Evolutionary conservation across 2,888 invertebrate species (phyloP).

Genomic region (Orchesella flavescens): DNA sequence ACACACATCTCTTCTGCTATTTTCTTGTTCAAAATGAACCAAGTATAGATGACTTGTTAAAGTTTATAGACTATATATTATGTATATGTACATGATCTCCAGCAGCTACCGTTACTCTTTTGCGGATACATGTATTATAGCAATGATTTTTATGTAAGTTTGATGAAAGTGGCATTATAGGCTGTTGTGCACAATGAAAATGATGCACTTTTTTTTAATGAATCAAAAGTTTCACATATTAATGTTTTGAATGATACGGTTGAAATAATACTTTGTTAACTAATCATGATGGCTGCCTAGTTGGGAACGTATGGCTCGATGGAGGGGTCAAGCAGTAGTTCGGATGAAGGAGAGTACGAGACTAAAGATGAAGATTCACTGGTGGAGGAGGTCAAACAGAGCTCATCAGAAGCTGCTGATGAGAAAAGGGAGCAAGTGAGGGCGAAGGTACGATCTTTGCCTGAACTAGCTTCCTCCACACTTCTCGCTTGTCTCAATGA

Average conservation of each 20-base stretch:
- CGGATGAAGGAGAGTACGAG: slow-evolving; percentile 72
- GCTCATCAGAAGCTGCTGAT: slow-evolving; percentile 62
- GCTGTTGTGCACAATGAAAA: too few species aligned
- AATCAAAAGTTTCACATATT: too few species aligned
- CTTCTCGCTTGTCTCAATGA: slow-evolving; percentile 69
- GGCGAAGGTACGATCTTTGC: slow-evolving; percentile 72
- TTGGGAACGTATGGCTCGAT: slow-evolving; percentile 70
- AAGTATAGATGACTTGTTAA: too few species aligned
- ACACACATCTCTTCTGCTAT: not conserved
- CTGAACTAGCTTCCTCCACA: slow-evolving; percentile 71
- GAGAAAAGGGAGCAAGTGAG: slow-evolving; percentile 69
- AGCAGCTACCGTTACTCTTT: too few species aligned
- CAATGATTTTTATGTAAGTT: too few species aligned
- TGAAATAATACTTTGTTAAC: not conserved
- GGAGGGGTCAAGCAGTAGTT: slow-evolving; percentile 72
- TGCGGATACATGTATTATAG: too few species aligned
- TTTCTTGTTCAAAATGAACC: too few species aligned
- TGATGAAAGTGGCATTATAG: too few species aligned
- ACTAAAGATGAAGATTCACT: slow-evolving; percentile 69
- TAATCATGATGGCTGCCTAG: slow-evolving; percentile 63
- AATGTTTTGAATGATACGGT: too few species aligned
- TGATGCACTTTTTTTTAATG: too few species aligned
- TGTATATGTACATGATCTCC: too few species aligned
- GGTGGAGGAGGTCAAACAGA: slow-evolving; percentile 63
- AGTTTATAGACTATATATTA: too few species aligned